Conservation (phyloP, 2,113 vertebrate genomes). For the Todiramphus saurophagus region DNA sequence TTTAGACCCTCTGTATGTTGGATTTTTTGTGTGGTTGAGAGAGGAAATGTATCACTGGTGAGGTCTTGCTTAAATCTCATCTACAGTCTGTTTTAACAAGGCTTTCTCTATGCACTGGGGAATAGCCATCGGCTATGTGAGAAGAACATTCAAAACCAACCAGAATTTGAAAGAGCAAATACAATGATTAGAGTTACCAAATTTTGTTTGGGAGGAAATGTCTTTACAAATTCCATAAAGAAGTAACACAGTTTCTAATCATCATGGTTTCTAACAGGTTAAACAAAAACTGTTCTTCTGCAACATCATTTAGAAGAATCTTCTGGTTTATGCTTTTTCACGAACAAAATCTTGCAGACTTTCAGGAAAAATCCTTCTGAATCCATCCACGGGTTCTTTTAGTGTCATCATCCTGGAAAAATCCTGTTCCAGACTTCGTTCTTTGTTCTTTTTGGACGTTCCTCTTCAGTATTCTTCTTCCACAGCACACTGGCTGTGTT, state of each 20-base stretch:
- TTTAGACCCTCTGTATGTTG: constrained; percentile 12
- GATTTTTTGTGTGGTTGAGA: background rate
- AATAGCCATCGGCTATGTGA: background rate
- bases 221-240: background rate
- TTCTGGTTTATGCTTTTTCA: background rate
- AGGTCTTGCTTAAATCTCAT: constrained; percentile 44
- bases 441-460: constrained; percentile 25
- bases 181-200: background rate
- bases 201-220: background rate
- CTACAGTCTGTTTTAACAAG: constrained; percentile 9
- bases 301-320: background rate
- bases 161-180: background rate
- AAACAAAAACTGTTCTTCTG: background rate
- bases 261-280: background rate
- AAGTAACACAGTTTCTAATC: background rate
- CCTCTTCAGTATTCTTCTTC: constrained; percentile 23
- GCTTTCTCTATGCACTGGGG: background rate
- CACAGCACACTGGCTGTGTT: constrained; percentile 24
- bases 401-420: constrained; percentile 43
- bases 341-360: background rate
- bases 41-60: constrained; percentile 18
- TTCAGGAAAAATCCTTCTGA: background rate
- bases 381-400: background rate
- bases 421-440: background rate
- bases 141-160: background rate